Base-by-base conservation (phyloP, 2,888 invertebrate species). In the Trachelus iudaicus region DNA sequence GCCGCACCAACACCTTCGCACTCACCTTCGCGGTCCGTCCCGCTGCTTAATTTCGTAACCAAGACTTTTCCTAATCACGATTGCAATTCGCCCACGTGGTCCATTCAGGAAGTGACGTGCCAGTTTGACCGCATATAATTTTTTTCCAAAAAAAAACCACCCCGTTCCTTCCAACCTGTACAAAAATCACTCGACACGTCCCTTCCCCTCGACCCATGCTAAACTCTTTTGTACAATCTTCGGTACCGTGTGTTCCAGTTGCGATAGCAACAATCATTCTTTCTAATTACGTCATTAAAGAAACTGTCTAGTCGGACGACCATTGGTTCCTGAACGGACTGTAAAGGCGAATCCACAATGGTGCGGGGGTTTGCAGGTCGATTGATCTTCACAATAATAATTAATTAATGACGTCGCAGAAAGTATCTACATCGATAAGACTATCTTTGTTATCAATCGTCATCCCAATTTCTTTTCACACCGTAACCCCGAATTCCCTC, bases 1-100 rank as follows among this genome's bases (percentile, higher is more conserved):
- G 90, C 86, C 90, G 90, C 89, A 89, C 89, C 88, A 90, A 91
- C 88, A 90, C 89, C 91, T 90, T 84, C 91, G 91, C 90, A 91
- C 90, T 87, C 90, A 90, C 90, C 90, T 91, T 87, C 91, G 91
- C 90, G 91, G 91, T 91, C 91, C 91, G 91, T 91, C 86, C 89
- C 85, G 87, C 80, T 82, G 77, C 80, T 81, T 56, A 56, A 56
- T 56, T 56, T 56, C 56, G 56, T 56, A 73, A 34, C 73, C 35
- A 73, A 73, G 9, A 56, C 56, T 56, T 56, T 56, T 56, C 56
- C 56, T 56, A 23, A 23, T 56, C 56, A 23, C 56, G 56, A 56
- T 23, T 56, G 56, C 9, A 56, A 56, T 56, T 56, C 56, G 56
- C 23, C 56, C 56, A 56, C 15, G 56, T 23, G 56, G 56, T 56